phyloP scores from a whole-genome alignment of 2,113 vertebrate genomes.

The Amphiprion ocellaris region DNA sequence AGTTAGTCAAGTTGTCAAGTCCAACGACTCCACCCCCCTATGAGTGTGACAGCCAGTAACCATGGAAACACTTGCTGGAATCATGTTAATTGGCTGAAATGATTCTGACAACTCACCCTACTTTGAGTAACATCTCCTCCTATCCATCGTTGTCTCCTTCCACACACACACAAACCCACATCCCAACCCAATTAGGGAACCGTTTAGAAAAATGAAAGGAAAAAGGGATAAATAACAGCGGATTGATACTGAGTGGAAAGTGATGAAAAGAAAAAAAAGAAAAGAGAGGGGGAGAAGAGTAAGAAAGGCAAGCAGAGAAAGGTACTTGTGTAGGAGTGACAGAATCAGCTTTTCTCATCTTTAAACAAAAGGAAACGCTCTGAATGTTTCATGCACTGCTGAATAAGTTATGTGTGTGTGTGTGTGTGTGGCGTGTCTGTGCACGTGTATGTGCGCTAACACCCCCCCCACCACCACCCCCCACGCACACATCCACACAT shows the following conservation, averaged over 20 bases:
- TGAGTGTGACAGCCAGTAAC: constrained; percentile 65
- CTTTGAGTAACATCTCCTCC: constrained; percentile 57
- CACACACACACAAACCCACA: constrained; percentile 17
- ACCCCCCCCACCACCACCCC: too few species aligned
- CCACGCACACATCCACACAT: background rate
- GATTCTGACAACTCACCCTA: constrained; percentile 66
- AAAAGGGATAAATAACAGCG: constrained; percentile 5
- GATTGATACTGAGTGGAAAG: constrained; percentile 27
- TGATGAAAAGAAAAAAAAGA: constrained; percentile 9
- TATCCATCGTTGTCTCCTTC: constrained; percentile 16
- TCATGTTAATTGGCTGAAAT: constrained; percentile 75
- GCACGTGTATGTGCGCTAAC: background rate
- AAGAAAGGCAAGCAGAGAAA: constrained; percentile 36
- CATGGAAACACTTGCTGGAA: constrained; percentile 69
- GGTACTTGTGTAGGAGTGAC: constrained; percentile 55
- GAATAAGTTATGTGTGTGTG: constrained; percentile 75
- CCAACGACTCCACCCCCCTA: constrained; percentile 54
- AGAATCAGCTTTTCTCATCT: constrained; percentile 74
- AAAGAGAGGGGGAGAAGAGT: background rate
- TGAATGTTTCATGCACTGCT: constrained; percentile 80
- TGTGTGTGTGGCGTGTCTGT: constrained; percentile 6
- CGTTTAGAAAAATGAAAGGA: constrained; percentile 25
- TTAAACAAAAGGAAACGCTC: constrained; percentile 74
- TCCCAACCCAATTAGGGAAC: constrained; percentile 43
- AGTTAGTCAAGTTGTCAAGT: constrained; percentile 63